Conservation (phyloP, 2,113 vertebrate genomes). For the Myotis lucifugus region DNA sequence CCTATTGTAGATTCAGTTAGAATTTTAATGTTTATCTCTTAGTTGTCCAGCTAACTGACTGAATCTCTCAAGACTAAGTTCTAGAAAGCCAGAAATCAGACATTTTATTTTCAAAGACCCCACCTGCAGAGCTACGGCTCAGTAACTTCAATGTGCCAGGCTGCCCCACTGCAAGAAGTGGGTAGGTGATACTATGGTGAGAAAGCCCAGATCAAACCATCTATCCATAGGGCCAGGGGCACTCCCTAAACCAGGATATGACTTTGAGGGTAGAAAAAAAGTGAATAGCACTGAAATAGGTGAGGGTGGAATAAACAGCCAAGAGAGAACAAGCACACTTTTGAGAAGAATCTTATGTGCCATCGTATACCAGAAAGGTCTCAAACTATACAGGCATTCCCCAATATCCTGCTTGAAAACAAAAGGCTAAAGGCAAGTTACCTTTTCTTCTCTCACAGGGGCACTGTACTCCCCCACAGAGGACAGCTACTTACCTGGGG, state of each 20-base stretch:
- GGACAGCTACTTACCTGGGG: neutral
- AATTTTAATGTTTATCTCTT: neutral
- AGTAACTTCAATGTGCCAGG: neutral
- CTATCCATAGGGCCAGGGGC: neutral
- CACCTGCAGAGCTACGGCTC: neutral
- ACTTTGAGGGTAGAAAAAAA: neutral
- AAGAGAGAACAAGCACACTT: neutral
- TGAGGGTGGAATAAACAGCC: neutral
- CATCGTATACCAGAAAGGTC: neutral
- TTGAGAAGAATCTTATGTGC: neutral
- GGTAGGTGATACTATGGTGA: neutral
- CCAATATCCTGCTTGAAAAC: constrained; percentile 9
- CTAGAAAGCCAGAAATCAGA: neutral
- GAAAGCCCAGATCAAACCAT: neutral
- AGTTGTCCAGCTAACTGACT: neutral
- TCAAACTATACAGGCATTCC: neutral
- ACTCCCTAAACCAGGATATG: neutral
- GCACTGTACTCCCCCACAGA: neutral
- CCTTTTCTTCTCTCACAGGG: neutral
- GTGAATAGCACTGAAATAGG: neutral
- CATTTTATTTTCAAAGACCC: constrained; percentile 32
- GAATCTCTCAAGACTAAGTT: constrained; percentile 26
- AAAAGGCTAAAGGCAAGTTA: constrained; percentile 26
- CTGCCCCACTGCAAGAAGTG: neutral
- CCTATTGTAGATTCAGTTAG: neutral